A percentile compares a stretch with the other conserved stretches of the same genome.
Conservation (phyloP, 2,888 invertebrate genomes). For the Electrophaes corylata region DNA sequence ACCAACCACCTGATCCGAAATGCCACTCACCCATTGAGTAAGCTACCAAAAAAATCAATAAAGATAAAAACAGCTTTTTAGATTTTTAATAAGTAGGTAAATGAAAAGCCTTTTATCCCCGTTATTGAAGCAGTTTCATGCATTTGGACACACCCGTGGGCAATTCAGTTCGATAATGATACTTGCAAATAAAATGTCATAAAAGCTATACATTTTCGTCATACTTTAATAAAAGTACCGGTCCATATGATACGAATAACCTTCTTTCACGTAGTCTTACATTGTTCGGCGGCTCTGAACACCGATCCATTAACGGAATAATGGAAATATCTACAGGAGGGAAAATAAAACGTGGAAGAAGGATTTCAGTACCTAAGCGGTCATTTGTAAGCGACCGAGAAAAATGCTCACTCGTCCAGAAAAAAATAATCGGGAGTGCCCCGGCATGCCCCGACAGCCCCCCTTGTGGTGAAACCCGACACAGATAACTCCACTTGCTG, state of each 20-base stretch:
- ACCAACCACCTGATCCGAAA: too few relatives aligned
- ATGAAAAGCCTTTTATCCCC: neutral
- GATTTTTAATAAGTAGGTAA: too few relatives aligned
- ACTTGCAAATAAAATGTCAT: conserved; percentile 3
- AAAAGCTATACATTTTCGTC: conserved; percentile 8
- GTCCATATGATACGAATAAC: conserved; percentile 32
- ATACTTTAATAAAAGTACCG: neutral
- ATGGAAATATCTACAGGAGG: conserved; percentile 70
- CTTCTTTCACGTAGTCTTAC: conserved; percentile 55
- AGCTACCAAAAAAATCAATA: too few relatives aligned
- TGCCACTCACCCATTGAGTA: too few relatives aligned
- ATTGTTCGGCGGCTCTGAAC: conserved; percentile 71
- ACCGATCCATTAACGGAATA: conserved; percentile 77
- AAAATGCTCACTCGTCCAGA: conserved; percentile 75
- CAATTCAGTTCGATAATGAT: neutral
- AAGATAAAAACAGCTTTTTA: neutral
- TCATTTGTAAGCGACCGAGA: conserved; percentile 79
- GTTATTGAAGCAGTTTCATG: neutral
- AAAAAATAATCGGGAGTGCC: conserved; percentile 71
- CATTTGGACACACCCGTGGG: neutral
- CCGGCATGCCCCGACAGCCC: conserved; percentile 45
- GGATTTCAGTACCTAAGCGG: conserved; percentile 76
- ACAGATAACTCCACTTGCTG: conserved; percentile 34
- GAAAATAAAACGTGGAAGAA: conserved; percentile 72
- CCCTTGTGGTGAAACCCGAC: conserved; percentile 29